Percentiles rank a stretch among this genome's conserved stretches.
phyloP scores from a whole-genome alignment of 35 echinoderm and acorn worm genomes.

The Diadema setosum region DNA sequence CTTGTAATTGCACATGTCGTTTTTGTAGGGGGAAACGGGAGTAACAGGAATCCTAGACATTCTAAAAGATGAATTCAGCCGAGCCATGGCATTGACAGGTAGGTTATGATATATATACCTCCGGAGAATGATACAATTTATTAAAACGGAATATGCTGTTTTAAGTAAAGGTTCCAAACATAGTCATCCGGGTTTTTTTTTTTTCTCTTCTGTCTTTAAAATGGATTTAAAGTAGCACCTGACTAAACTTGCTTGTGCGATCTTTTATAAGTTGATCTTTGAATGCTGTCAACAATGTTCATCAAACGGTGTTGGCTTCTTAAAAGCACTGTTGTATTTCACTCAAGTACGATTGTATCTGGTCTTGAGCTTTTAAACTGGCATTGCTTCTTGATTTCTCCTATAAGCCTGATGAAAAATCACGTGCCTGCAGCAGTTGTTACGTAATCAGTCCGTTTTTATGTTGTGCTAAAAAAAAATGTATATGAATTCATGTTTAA shows the following conservation, averaged over 20 bases:
- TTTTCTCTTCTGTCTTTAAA: neutral
- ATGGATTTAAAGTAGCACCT: neutral
- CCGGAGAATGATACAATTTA: neutral
- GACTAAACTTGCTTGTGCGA: neutral
- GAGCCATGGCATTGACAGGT: neutral
- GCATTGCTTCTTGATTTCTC: neutral
- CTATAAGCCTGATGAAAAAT: neutral
- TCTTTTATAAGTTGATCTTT: neutral
- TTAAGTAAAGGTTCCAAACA: neutral
- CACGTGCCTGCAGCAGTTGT: neutral
- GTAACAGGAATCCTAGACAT: neutral
- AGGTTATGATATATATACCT: neutral
- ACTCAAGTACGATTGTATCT: too few relatives aligned
- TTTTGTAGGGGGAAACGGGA: conserved; percentile 16
- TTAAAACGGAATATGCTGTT: neutral
- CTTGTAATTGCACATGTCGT: neutral
- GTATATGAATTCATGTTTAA: neutral
- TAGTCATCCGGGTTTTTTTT: neutral
- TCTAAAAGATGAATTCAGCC: conserved; percentile 16
- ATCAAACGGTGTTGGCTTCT: too few relatives aligned
- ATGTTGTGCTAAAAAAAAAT: neutral
- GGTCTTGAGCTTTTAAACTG: too few relatives aligned
- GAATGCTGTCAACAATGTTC: neutral
- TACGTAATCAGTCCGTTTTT: neutral
- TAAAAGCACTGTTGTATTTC: too few relatives aligned